A percentile compares a stretch with the other conserved stretches of the same genome.
Conservation (phyloP, 1,140 invertebrate species). For the Kradibia gibbosae region DNA sequence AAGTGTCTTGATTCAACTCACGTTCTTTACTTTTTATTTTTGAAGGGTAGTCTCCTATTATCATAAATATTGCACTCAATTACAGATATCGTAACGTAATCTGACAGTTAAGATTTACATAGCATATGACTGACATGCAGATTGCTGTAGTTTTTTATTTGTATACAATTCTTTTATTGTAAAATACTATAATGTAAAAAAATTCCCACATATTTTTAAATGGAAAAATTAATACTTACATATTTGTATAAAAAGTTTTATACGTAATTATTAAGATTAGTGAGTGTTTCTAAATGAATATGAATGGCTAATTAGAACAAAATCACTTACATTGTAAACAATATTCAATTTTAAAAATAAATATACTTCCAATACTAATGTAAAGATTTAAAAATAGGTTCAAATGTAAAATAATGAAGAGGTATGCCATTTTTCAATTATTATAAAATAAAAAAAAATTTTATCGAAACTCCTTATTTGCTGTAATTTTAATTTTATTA, state of each 20-base stretch:
- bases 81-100: not conserved
- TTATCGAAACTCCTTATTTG: too few relatives aligned
- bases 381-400: not conserved
- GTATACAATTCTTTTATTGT: not conserved
- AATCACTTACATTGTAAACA: not conserved
- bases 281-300: too few relatives aligned
- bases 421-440: not conserved
- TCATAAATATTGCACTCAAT: not conserved
- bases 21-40: conserved; percentile 54
- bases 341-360: not conserved
- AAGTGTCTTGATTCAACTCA: conserved; percentile 59
- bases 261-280: too few relatives aligned
- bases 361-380: not conserved
- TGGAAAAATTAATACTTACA: too few relatives aligned
- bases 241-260: too few relatives aligned
- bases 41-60: not conserved
- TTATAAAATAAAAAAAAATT: too few relatives aligned
- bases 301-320: too few relatives aligned
- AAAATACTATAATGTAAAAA: too few relatives aligned
- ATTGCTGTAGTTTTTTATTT: not conserved
- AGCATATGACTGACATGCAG: not conserved
- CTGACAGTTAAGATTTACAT: not conserved
- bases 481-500: too few relatives aligned
- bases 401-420: not conserved
- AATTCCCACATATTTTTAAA: too few relatives aligned